Percentiles rank a stretch among this genome's conserved stretches.
phyloP scores from a whole-genome alignment of 2,888 invertebrate species.

The Caenorhabditis sulstoni region DNA sequence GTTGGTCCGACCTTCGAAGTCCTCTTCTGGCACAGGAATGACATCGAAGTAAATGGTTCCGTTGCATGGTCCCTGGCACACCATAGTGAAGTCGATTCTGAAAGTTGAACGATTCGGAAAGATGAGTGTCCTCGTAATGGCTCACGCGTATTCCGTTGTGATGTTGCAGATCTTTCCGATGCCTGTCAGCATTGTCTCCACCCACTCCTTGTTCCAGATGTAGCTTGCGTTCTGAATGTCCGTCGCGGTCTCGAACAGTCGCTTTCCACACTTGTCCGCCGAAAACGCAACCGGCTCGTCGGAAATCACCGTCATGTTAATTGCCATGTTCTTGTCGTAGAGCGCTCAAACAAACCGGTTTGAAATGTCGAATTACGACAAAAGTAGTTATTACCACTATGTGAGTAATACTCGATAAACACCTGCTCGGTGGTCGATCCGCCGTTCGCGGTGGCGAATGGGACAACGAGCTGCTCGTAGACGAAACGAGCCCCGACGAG shows the following conservation, averaged over 20 bases:
- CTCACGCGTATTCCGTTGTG: conserved; percentile 29
- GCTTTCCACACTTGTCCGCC: conserved; percentile 29
- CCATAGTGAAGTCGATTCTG: conserved; percentile 22
- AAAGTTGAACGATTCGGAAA: neutral
- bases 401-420: conserved; percentile 24
- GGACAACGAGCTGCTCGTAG: no score
- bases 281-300: conserved; percentile 6
- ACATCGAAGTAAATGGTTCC: conserved; percentile 17
- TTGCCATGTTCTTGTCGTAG: conserved; percentile 17
- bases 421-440: conserved; percentile 14
- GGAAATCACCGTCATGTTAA: conserved; percentile 11
- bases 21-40: neutral
- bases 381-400: conserved; percentile 9
- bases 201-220: conserved; percentile 7
- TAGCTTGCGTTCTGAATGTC: conserved; percentile 11
- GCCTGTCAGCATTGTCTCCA: conserved; percentile 2
- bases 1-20: neutral
- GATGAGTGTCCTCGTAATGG: neutral
- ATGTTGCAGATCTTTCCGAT: conserved; percentile 6
- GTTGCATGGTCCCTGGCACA: conserved; percentile 14
- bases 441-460: neutral
- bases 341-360: conserved; percentile 7
- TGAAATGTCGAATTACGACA: no score
- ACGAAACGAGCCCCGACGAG: no score
- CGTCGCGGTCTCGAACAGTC: conserved; percentile 13